Base-by-base conservation (phyloP, 1,140 invertebrate species). In the Acromyrmex echinatior region DNA sequence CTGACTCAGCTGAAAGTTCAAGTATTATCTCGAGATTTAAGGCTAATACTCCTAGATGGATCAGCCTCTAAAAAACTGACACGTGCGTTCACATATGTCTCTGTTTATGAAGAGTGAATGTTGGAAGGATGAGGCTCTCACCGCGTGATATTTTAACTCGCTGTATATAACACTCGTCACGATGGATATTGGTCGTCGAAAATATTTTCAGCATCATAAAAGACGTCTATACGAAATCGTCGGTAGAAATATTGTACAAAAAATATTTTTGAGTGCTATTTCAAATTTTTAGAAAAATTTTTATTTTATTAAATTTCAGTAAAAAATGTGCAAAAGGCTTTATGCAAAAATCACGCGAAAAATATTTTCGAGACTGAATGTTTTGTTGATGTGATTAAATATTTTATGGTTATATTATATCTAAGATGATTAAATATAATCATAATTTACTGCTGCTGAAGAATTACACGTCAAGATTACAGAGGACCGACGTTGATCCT, bases 1-100 rank as follows among this genome's bases (percentile, higher is more conserved):
- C 81, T 87, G 81, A 87, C 80, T 87, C 81, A 85, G 80, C 73
- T 56, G 25, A 87, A 87, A 87, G 63, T 87, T 78, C 81, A 86
- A 87, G 53, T 63, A 65, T 81, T 78, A 87, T 85, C 86, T 63
- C 45, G 73, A 79, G 86, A 14, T 87, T 87, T 87, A 87, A 85
- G 39, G 65, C 56, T 87, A 76, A 85, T 87, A 63, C 28, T 87
- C 35, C 5, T 71, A 45, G 35, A 66, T 62, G 60, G 81, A 74
- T 87, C 45, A 35, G 77, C 65, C 14, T 25, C 35, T 81, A 58
- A 86, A 86, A 86, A 81, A 86, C 58, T 79, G 28, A 86, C 49
- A 6, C 18, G 60, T 56, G 35, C 62, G 18, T 80, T 58, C 18
- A 56, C 74, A 76, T 68, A 82, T 28, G 58, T 7, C n/a, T 45